Evolutionary conservation across 2,888 invertebrate genomes (phyloP).

Genomic region (Zaprionus bogoriensis): DNA sequence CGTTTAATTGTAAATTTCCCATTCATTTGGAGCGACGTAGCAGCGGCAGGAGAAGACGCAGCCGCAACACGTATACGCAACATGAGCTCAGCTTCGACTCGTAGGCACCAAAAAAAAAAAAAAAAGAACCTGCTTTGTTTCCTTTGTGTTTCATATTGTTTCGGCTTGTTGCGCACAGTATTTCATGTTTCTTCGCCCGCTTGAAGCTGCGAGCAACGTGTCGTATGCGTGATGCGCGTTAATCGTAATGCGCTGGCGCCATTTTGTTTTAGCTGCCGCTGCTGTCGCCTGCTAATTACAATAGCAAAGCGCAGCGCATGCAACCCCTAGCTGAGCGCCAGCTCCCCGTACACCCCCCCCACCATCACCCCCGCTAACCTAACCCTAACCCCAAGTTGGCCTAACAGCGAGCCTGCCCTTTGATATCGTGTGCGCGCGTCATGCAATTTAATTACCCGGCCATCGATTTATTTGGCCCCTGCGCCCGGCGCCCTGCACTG

Average conservation of each 20-base stretch:
- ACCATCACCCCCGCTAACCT: too few relatives aligned
- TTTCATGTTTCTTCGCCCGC: conserved; percentile 9
- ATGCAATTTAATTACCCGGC: conserved; percentile 75
- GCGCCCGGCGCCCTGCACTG: conserved; percentile 56
- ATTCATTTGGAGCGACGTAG: conserved; percentile 54
- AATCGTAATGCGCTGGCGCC: conserved; percentile 29
- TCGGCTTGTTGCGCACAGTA: too few relatives aligned
- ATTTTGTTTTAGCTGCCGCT: conserved; percentile 61
- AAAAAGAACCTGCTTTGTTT: background rate
- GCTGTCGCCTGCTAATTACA: conserved; percentile 60
- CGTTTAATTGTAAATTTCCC: conserved; percentile 68
- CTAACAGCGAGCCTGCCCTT: background rate
- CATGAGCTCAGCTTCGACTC: background rate
- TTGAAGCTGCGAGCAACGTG: conserved; percentile 9
- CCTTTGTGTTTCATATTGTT: background rate
- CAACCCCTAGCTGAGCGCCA: background rate
- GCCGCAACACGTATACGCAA: background rate
- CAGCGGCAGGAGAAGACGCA: background rate
- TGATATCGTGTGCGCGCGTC: conserved; percentile 55
- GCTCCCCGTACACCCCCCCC: too few relatives aligned
- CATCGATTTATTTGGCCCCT: conserved; percentile 72
- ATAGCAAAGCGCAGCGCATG: conserved; percentile 39
- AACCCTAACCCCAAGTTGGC: background rate
- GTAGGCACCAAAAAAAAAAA: background rate
- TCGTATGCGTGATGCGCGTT: conserved; percentile 63